Evolutionary conservation across 2,797 vertebrate genomes (phyloP).

Genomic region (Sebastes iracundus): DNA sequence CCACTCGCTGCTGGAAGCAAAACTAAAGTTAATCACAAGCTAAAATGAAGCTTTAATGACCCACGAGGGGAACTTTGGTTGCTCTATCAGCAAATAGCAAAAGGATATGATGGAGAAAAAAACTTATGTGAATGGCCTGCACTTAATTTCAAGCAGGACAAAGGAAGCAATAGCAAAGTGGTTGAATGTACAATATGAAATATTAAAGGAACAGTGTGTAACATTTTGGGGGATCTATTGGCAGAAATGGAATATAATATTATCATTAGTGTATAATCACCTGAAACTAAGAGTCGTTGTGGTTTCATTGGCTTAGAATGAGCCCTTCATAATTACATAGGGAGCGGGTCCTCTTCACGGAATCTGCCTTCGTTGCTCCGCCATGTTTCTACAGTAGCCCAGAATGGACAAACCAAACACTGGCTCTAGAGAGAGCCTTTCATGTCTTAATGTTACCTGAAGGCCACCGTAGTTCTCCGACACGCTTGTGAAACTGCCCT

Average conservation of each 20-base stretch:
- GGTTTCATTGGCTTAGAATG: too few species aligned
- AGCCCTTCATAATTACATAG: neutral
- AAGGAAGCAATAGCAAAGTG: neutral
- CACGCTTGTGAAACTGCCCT: neutral
- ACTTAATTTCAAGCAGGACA: neutral
- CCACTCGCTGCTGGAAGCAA: conserved; percentile 38
- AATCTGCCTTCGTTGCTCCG: accelerated
- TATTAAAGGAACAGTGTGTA: neutral
- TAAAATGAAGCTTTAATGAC: conserved; percentile 52
- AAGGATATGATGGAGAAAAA: conserved; percentile 17
- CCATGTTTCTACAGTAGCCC: neutral
- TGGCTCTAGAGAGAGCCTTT: neutral
- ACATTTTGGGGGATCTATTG: neutral
- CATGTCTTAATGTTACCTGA: neutral
- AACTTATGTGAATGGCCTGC: neutral
- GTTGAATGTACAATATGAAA: neutral
- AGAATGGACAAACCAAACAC: neutral
- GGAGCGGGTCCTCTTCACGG: too few species aligned
- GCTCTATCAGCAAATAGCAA: conserved; percentile 53
- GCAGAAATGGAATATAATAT: neutral
- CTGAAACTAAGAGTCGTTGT: too few species aligned
- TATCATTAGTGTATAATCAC: neutral
- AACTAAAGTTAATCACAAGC: conserved; percentile 45
- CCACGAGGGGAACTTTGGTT: conserved; percentile 53
- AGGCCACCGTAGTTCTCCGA: neutral